Evolutionary conservation across 1,140 invertebrate species (phyloP).

Genomic region (Mya arenaria): DNA sequence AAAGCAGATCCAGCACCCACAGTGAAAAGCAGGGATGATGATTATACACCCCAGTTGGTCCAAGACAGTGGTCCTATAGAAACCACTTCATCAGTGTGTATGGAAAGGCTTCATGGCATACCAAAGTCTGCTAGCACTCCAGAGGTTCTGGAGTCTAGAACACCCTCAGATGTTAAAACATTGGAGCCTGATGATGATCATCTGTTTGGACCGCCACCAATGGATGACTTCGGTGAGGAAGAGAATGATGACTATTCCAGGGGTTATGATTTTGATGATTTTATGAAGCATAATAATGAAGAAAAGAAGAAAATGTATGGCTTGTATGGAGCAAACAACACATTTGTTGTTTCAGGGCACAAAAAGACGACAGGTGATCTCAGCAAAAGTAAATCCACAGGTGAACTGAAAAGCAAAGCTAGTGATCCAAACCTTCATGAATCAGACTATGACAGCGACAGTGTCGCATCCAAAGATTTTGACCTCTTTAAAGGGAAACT

Average conservation of each 20-base stretch:
- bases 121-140: not conserved
- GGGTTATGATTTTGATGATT: conserved; percentile 63
- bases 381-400: not conserved
- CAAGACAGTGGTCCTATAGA: conserved; percentile 8
- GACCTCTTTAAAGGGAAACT: conserved; percentile 40
- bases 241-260: conserved; percentile 82
- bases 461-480: conserved; percentile 49
- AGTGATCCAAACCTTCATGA: not conserved
- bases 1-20: conserved; percentile 63
- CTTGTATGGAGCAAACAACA: conserved; percentile 27
- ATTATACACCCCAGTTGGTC: not conserved
- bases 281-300: conserved; percentile 14
- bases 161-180: not conserved
- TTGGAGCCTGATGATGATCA: conserved; percentile 58
- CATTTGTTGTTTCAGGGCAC: conserved; percentile 26
- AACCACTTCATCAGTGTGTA: not conserved
- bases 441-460: conserved; percentile 51
- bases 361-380: conserved; percentile 47
- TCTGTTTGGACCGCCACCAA: conserved; percentile 60
- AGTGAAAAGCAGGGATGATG: conserved; percentile 58
- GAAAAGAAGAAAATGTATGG: conserved; percentile 44
- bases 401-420: not conserved
- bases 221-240: conserved; percentile 61
- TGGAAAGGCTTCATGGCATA: conserved; percentile 36
- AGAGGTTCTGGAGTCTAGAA: not conserved